Evolutionary conservation across 2,797 vertebrate genomes (phyloP).

Genomic region (Poecilia velifera): DNA sequence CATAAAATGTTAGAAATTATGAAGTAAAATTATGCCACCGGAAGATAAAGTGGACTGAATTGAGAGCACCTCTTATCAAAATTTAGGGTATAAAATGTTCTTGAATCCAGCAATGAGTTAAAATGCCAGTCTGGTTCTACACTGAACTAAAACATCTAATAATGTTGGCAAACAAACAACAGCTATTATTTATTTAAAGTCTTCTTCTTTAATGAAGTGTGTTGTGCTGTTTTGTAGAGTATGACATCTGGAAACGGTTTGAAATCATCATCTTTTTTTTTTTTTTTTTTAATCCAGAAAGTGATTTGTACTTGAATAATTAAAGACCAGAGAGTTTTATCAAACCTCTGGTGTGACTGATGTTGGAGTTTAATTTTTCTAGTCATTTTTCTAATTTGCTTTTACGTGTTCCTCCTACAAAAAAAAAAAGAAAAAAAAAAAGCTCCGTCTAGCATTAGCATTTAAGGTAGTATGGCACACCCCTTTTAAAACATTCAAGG

Average conservation of each 20-base stretch:
- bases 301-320: conserved; percentile 35
- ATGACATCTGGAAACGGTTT: conserved; percentile 24
- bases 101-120: conserved; percentile 13
- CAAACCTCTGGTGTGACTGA: conserved; percentile 77
- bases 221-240: conserved; percentile 13
- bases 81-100: conserved; percentile 27
- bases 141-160: conserved; percentile 32
- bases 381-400: not conserved
- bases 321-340: conserved; percentile 79
- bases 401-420: conserved; percentile 85
- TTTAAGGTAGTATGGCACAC: conserved; percentile 99
- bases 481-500: conserved; percentile 91
- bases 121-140: conserved; percentile 18
- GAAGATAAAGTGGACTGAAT: not conserved
- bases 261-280: conserved; percentile 53
- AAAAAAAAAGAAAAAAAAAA: conserved; percentile 84
- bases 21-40: not conserved
- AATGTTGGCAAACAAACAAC: conserved; percentile 28
- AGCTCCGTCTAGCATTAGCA: conserved; percentile 98
- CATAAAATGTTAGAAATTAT: not conserved
- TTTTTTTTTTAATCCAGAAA: conserved; percentile 44
- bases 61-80: conserved; percentile 14
- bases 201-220: conserved; percentile 11
- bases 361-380: conserved; percentile 68
- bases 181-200: conserved; percentile 18